Base-by-base conservation (phyloP, 2,888 invertebrate species). In the Ormyrus labotus region DNA sequence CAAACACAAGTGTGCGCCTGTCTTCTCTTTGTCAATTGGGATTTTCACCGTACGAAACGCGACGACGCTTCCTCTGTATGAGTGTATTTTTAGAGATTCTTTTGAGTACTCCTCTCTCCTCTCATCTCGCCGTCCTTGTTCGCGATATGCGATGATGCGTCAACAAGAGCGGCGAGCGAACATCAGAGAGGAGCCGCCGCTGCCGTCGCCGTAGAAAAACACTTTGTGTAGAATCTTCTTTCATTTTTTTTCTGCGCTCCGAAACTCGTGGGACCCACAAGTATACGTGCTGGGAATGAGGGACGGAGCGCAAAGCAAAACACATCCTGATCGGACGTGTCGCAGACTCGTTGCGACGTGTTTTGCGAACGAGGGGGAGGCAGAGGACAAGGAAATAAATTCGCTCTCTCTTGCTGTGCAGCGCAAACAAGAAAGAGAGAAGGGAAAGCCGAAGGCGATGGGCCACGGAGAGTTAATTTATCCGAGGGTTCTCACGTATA, bases 271-370 rank as follows among this genome's bases (percentile, higher is more conserved):
- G 67, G 34, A 34, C 2, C 34, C 34, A 34, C 34, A 34, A 34
- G 34, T 34, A 34, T 34, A 34, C 34, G 34, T 34, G 34, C 34
- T 34, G 34, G 53, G 58, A 19, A 50, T 45, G 63, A 72, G 63
- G 13, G 45, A 45, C 13, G 10, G 19, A 65, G 7, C 10, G 47
- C 10, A 10, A 13, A 7, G 34, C 57, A 57, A 58, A 51, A 58
- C 10, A 10, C 45, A 48, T 7, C 48, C 65, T 45, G 50, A 50
- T 60, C 50, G 48, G 34, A 55, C 67, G 50, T 6, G 69, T 58
- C n/a, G 71, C 67, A 48, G 34, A 73, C 78, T 78, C 48, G 78
- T 73, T 63, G 51, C 72, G 78, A 72, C 72, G 67, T 72, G 78
- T 68, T 78, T 73, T 13, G 60, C 65, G 34, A 34, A 34, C 34